Evolutionary conservation across 2,888 invertebrate genomes (phyloP), one percentile per base, ranked within the genome.

Genomic region (Acrobasis consociella): DNA sequence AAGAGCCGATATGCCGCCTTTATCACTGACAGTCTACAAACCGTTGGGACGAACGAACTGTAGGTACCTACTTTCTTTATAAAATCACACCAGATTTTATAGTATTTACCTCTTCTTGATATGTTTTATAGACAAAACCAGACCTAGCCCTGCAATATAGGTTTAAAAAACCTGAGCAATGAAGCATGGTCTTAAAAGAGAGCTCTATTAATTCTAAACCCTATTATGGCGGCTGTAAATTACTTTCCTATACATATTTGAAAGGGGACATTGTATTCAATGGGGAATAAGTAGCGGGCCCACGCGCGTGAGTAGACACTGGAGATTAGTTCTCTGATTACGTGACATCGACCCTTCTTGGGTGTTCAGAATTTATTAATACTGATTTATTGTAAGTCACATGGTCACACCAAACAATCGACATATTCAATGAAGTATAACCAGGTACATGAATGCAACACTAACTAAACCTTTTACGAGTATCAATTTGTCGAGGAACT

Each of bases 241-340:
- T 59, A 49, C 73, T 77, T 73, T 78, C 79, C 69, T 46, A 5
- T 46, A 46, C 73, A 81, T 81, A 81, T 81, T 81, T 74, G 78
- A 78, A 80, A 72, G 77, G 75, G 67, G 69, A 77, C 73, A 85
- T 86, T 86, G 83, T 85, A 77, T 82, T 80, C 77, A 69, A 69
- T 76, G 70, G 75, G 76, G 76, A 78, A 76, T 73, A 73, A 69
- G 67, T 67, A 72, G 61, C 62, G 67, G 74, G 69, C 83, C 82
- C 79, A 85, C 82, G 87, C 83, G 83, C 89, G 87, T 90, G 89
- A 86, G 82, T 76, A 80, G 81, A 89, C 88, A 87, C 71, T 78
- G 77, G 80, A 85, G 87, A 89, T 91, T 88, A 87, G 76, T 82
- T 80, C 81, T 78, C 80, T 73, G 84, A 85, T 86, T 85, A 88